A percentile compares a stretch with the other conserved stretches of the same genome.
These are phyloP conservation scores for Incurvaria masculella DNA, from an alignment of 2,888 invertebrate genomes.

Conservation along the genomic window DNA sequence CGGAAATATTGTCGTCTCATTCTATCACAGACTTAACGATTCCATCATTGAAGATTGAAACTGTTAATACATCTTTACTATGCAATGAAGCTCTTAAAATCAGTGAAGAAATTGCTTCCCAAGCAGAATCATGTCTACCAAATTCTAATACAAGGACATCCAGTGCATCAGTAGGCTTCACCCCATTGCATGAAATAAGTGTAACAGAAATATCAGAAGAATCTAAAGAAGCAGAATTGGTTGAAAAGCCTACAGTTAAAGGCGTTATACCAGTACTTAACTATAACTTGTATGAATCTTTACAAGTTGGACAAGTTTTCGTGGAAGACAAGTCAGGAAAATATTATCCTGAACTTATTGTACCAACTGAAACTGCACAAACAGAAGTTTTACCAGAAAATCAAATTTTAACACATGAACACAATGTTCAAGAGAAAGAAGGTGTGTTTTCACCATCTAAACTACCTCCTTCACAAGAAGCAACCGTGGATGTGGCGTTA, in stretches of 20 bases:
- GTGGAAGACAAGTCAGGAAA: constrained; percentile 71
- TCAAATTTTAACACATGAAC: constrained; percentile 62
- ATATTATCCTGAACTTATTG: constrained; percentile 74
- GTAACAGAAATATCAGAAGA: constrained; percentile 64
- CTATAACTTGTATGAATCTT: constrained; percentile 60
- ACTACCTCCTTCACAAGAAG: constrained; percentile 60
- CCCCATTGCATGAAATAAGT: constrained; percentile 61
- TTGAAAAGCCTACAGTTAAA: constrained; percentile 38
- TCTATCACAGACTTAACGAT: constrained; percentile 42
- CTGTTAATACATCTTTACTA: constrained; percentile 55
- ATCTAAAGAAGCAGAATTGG: constrained; percentile 57
- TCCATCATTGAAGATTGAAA: constrained; percentile 33
- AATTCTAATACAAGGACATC: constrained; percentile 44
- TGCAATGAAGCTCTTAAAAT: constrained; percentile 65
- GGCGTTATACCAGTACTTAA: constrained; percentile 58
- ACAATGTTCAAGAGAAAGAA: constrained; percentile 66
- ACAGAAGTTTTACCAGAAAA: constrained; percentile 63
- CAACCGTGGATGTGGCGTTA: constrained; percentile 54
- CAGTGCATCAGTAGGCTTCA: constrained; percentile 54
- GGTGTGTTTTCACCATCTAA: constrained; percentile 57
- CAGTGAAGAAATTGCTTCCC: constrained; percentile 58
- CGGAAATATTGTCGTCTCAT: constrained; percentile 52
- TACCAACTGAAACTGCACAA: constrained; percentile 73
- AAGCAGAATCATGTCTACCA: constrained; percentile 59
- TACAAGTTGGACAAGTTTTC: constrained; percentile 65